Conservation (phyloP, 64 coral and sea anemone genomes). For the Astreopora myriophthalma region DNA sequence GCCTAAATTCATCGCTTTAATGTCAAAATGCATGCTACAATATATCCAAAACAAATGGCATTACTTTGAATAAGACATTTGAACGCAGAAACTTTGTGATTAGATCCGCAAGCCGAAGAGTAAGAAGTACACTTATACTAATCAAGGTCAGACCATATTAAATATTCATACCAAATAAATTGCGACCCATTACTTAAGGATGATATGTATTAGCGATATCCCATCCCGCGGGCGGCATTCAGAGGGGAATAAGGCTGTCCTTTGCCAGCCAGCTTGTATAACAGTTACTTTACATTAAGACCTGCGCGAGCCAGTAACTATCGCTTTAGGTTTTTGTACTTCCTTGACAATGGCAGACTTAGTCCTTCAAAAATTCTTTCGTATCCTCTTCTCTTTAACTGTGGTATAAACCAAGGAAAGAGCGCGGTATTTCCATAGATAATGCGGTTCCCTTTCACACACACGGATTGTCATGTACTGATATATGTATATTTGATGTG, state of each 20-base stretch:
- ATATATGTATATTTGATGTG: slow-evolving; percentile 69
- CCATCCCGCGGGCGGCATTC: not conserved
- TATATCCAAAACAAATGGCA: not conserved
- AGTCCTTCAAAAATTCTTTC: not conserved
- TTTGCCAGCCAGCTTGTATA: not conserved
- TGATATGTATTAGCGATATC: not conserved
- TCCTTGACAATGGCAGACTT: not conserved
- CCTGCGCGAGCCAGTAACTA: not conserved
- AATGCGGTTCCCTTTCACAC: slow-evolving; percentile 9
- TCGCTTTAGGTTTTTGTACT: not conserved
- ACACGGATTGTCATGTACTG: slow-evolving; percentile 4
- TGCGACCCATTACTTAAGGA: not conserved
- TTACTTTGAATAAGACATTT: not conserved
- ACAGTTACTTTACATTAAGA: not conserved
- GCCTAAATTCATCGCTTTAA: not conserved
- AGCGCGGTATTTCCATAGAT: slow-evolving; percentile 17
- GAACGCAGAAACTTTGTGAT: not conserved
- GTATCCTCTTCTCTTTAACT: slow-evolving; percentile 15
- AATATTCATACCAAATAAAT: not conserved
- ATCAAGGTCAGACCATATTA: not conserved
- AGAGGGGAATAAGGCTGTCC: not conserved
- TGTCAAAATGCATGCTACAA: not conserved
- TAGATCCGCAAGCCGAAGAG: not conserved
- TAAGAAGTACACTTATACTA: not conserved
- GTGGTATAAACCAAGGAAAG: not conserved